Evolutionary conservation across 1,140 invertebrate species (phyloP).

Genomic region (Meloidogyne chitwoodi): DNA sequence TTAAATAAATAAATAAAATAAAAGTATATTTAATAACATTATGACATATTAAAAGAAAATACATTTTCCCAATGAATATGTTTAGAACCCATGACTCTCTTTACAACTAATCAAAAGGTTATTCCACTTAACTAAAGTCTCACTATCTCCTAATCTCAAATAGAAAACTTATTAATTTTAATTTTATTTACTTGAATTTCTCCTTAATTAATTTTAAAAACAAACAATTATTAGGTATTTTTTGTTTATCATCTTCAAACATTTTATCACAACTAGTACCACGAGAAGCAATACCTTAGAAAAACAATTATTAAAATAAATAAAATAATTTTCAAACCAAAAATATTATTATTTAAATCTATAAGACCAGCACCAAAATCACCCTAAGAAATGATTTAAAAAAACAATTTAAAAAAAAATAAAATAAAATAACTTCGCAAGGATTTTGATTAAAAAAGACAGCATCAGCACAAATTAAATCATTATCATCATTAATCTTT

Average conservation of each 20-base stretch:
- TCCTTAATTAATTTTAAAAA: too few species aligned
- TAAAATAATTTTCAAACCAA: not conserved
- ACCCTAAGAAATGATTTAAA: not conserved
- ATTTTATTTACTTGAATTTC: too few species aligned
- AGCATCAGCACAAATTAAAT: slow-evolving; percentile 4
- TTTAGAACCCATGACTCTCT: too few species aligned
- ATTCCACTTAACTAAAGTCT: too few species aligned
- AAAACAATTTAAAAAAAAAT: not conserved
- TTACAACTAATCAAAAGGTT: too few species aligned
- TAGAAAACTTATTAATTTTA: too few species aligned
- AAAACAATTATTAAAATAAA: not conserved
- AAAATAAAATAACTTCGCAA: too few species aligned
- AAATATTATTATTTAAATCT: not conserved
- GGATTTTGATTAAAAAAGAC: not conserved
- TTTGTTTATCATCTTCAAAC: not conserved
- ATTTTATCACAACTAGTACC: not conserved
- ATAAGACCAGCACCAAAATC: not conserved
- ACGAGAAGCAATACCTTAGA: not conserved
- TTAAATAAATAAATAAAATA: too few species aligned
- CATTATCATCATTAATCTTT: not conserved
- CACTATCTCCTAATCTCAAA: too few species aligned
- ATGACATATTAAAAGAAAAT: too few species aligned
- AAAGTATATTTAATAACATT: too few species aligned
- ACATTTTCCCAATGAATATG: too few species aligned
- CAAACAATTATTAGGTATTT: not conserved